phyloP scores from a whole-genome alignment of 2,888 invertebrate genomes.

The Branchinecta sandiegonensis region DNA sequence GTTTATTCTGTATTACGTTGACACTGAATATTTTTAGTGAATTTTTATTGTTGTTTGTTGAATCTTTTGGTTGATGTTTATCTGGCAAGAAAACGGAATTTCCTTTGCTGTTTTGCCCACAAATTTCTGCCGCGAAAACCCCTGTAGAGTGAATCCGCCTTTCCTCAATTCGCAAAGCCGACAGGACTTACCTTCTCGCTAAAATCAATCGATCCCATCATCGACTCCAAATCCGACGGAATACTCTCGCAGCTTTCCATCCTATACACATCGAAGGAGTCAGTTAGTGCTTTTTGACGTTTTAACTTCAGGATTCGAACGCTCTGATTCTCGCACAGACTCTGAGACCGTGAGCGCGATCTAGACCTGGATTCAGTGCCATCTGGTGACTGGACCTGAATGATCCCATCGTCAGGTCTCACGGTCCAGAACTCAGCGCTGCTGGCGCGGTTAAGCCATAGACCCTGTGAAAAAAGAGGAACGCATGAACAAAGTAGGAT shows the following conservation, averaged over 20 bases:
- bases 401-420: neutral
- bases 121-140: too few species aligned
- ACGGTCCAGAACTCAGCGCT: neutral
- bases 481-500: too few species aligned
- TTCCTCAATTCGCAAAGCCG: too few species aligned
- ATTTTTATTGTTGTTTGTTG: too few species aligned
- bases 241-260: constrained; percentile 11
- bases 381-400: neutral
- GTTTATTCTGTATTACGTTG: too few species aligned
- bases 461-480: neutral
- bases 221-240: constrained; percentile 1
- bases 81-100: too few species aligned
- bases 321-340: constrained; percentile 9
- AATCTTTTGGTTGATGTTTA: too few species aligned
- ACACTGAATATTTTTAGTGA: too few species aligned
- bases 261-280: neutral
- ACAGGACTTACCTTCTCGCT: neutral
- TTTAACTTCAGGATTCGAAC: neutral
- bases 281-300: neutral
- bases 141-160: too few species aligned
- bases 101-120: too few species aligned
- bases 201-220: constrained; percentile 9
- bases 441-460: neutral
- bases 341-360: neutral
- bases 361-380: neutral